Evolutionary conservation across 2,888 invertebrate species (phyloP).

Genomic region (Rhodophaea formosa): DNA sequence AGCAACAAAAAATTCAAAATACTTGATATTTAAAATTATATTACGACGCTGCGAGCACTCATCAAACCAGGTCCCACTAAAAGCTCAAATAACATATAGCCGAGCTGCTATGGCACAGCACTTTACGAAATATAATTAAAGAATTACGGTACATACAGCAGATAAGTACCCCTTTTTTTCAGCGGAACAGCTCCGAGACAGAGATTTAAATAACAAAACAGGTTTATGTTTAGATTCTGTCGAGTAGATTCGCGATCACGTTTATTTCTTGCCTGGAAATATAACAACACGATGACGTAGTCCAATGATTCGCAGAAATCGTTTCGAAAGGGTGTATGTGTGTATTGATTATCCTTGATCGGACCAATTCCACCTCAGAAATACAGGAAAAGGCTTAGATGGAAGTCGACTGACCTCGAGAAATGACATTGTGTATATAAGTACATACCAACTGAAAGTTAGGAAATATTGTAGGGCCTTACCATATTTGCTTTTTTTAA

Average conservation of each 20-base stretch:
- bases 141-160: not conserved
- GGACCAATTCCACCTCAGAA: constrained; percentile 26
- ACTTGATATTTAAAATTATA: too few relatives aligned
- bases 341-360: constrained; percentile 27
- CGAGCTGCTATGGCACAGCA: too few relatives aligned
- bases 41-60: too few relatives aligned
- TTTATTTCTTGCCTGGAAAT: not conserved
- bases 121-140: too few relatives aligned
- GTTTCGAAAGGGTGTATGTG: constrained; percentile 27
- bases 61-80: too few relatives aligned
- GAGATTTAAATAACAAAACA: constrained; percentile 1
- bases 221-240: not conserved
- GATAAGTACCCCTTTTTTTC: not conserved
- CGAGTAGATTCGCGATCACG: not conserved
- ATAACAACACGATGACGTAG: constrained; percentile 22
- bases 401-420: constrained; percentile 30
- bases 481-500: constrained; percentile 21
- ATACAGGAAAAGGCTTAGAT: constrained; percentile 36
- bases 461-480: constrained; percentile 16
- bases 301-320: constrained; percentile 31
- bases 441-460: constrained; percentile 16
- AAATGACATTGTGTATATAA: constrained; percentile 21
- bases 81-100: too few relatives aligned
- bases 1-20: too few relatives aligned
- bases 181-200: not conserved